These are phyloP conservation scores for Chlorops oryzae DNA, from an alignment of 1,140 invertebrate genomes.

Conservation along the genomic window DNA sequence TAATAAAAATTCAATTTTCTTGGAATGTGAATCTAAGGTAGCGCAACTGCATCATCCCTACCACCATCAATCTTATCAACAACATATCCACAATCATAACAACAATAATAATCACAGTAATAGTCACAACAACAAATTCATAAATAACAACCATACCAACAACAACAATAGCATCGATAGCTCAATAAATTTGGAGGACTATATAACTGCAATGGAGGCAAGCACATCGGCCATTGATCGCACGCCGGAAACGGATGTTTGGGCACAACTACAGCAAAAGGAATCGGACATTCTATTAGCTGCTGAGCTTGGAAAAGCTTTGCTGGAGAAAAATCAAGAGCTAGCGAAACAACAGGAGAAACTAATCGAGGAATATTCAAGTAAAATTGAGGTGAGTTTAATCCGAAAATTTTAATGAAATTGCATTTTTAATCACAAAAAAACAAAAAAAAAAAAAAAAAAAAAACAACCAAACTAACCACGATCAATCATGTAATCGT, in stretches of 20 bases:
- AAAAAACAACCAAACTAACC: too few species aligned
- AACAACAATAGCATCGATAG: conserved; percentile 30
- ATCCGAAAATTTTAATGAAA: too few species aligned
- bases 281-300: conserved; percentile 88
- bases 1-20: too few species aligned
- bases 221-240: conserved; percentile 29
- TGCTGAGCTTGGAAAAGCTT: conserved; percentile 89
- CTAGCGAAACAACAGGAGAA: conserved; percentile 79
- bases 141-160: conserved; percentile 10
- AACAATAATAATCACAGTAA: conserved; percentile 19
- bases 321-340: conserved; percentile 91
- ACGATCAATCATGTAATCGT: too few species aligned
- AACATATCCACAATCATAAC: conserved; percentile 4
- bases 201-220: conserved; percentile 54
- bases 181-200: conserved; percentile 52
- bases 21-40: too few species aligned
- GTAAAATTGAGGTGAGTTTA: conserved; percentile 80
- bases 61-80: conserved; percentile 7
- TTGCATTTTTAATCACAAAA: too few species aligned
- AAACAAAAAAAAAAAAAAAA: too few species aligned
- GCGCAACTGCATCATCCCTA: too few species aligned
- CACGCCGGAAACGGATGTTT: conserved; percentile 62
- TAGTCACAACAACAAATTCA: conserved; percentile 4
- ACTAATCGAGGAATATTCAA: conserved; percentile 80
- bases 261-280: conserved; percentile 81